Evolutionary conservation across 1,140 invertebrate species (phyloP).

Genomic region (Wiebesia pumilae): DNA sequence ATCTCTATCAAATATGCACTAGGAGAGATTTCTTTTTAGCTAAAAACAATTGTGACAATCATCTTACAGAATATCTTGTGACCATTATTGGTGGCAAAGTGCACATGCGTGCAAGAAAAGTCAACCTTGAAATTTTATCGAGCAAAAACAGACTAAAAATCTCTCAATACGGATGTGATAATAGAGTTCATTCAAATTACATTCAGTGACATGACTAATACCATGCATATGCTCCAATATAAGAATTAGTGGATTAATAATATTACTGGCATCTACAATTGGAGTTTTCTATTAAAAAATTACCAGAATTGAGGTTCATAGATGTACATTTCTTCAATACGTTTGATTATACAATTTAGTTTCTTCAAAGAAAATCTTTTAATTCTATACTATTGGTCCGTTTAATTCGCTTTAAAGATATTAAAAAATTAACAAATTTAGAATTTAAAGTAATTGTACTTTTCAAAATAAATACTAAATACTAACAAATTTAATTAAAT

Average conservation of each 20-base stretch:
- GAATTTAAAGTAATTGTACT: too few relatives aligned
- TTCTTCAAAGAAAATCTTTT: too few relatives aligned
- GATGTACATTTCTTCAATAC: too few relatives aligned
- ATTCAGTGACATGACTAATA: constrained; percentile 23
- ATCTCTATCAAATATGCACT: too few relatives aligned
- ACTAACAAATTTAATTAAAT: too few relatives aligned
- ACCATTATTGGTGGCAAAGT: background rate
- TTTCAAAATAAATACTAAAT: too few relatives aligned
- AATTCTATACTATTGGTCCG: too few relatives aligned
- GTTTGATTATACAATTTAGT: too few relatives aligned
- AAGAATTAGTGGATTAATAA: constrained; percentile 31
- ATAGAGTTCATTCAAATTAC: background rate
- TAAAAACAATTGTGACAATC: background rate
- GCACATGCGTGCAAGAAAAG: background rate
- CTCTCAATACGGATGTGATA: constrained; percentile 38
- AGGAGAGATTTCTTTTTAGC: too few relatives aligned
- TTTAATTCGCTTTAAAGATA: too few relatives aligned
- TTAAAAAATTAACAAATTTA: too few relatives aligned
- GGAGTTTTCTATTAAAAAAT: background rate
- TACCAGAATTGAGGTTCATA: background rate
- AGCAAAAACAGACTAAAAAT: constrained; percentile 19
- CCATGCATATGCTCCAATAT: background rate
- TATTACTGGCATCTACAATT: background rate
- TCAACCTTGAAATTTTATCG: background rate
- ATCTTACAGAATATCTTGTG: background rate